Evolutionary conservation across 2,797 vertebrate genomes (phyloP), one percentile per base, ranked within the genome.

Genomic region (Sardinella longiceps): DNA sequence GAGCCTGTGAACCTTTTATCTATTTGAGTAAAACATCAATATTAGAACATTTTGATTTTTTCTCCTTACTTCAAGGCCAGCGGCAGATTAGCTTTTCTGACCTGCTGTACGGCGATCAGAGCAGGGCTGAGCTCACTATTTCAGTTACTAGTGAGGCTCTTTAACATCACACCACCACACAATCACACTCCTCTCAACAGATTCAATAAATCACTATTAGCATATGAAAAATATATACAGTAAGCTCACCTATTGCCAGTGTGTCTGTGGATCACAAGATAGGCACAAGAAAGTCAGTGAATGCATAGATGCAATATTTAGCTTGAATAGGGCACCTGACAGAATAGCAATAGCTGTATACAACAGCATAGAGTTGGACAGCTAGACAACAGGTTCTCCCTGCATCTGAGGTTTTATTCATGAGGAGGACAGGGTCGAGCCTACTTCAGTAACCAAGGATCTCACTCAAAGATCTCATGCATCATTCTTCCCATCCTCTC

Each of bases 1-100:
- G 74, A 77, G 48, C 33, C 2, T 83, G 82, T 85, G 85, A 77
- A n/a, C 86, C 11, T 56, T 56, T 56, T 56, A 74, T 43, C 18
- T 77, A 77, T 43, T 77, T 18, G 6, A 23, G 33, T 43, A 77
- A 39, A 77, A 77, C 70, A 37, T 74, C 66, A 39, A 74, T 74
- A 74, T 33, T 6, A 74, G 66, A 20, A 20, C 10, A 39, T 37
- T 10, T 77, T 77, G 1, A 9, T 23, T 20, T 77, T 20, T 39
- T 77, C 43, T 77, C 39, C 1, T 39, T 39, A 56, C 20, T 20
- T 23, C 10, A 2, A 25, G 88, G 84, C 30, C 45, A 84, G 45
- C 48, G 85, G 82, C 74, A 48, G 86, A 84, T 66, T 33, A 66
- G 60, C 25, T 30, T 66, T 33, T 66, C 14, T 66, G 60, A 66